These are phyloP conservation scores for Crematogaster levior DNA, from an alignment of 2,888 invertebrate genomes.

Conservation along the genomic window DNA sequence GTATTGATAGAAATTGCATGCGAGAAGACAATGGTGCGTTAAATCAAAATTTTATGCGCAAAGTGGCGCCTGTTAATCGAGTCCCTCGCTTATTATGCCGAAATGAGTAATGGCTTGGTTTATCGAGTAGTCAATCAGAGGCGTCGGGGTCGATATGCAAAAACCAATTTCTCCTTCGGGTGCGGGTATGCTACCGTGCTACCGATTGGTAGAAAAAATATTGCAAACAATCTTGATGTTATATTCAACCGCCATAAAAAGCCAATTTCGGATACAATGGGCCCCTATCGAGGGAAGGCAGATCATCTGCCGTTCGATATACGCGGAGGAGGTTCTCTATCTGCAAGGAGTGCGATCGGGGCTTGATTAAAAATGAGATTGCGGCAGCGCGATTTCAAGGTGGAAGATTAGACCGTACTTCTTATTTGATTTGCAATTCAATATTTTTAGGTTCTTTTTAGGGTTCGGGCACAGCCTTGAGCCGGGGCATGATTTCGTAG, in stretches of 20 bases:
- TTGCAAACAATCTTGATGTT: conserved; percentile 77
- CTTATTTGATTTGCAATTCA: conserved; percentile 81
- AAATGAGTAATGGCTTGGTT: conserved; percentile 42
- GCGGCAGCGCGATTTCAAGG: conserved; percentile 77
- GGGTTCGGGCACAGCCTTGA: conserved; percentile 14
- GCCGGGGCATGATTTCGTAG: conserved; percentile 35
- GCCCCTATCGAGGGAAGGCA: conserved; percentile 62
- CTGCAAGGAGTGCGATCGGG: conserved; percentile 66
- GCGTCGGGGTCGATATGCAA: conserved; percentile 43
- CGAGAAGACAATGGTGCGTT: conserved; percentile 13
- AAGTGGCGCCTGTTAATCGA: conserved; percentile 39
- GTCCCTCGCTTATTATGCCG: conserved; percentile 14
- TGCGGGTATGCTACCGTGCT: conserved; percentile 56
- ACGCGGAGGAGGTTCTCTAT: conserved; percentile 66
- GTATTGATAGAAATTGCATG: conserved; percentile 5
- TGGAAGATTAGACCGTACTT: conserved; percentile 77
- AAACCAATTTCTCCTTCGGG: conserved; percentile 68
- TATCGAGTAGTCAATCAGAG: conserved; percentile 44
- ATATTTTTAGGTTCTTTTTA: conserved; percentile 68
- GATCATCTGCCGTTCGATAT: conserved; percentile 78
- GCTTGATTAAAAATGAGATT: conserved; percentile 83
- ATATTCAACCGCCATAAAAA: conserved; percentile 81
- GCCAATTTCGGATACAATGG: conserved; percentile 81
- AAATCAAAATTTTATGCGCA: conserved; percentile 40
- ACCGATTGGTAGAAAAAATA: conserved; percentile 69